These are phyloP conservation scores for Clivina fossor DNA, from an alignment of 2,888 invertebrate species.

Conservation along the genomic window DNA sequence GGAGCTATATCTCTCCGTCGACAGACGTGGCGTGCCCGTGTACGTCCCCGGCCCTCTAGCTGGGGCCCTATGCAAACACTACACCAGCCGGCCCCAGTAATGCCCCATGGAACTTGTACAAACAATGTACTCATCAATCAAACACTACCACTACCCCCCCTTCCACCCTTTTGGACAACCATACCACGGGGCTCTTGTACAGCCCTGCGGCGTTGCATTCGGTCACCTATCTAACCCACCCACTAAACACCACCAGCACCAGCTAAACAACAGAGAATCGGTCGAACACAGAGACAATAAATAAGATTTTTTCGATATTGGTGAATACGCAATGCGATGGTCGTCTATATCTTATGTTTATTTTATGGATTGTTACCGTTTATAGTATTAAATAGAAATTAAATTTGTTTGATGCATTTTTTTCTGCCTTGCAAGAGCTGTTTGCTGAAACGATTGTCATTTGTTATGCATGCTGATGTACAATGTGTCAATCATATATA, in stretches of 20 bases:
- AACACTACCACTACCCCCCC: slow-evolving; percentile 46
- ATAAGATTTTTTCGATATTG: background rate
- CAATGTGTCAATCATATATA: too few species aligned
- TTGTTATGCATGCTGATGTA: too few species aligned
- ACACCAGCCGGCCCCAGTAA: slow-evolving; percentile 47
- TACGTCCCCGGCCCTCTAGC: slow-evolving; percentile 40
- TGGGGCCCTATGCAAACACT: slow-evolving; percentile 48
- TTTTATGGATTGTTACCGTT: too few species aligned
- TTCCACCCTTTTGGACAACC: slow-evolving; percentile 34
- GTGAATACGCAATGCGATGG: too few species aligned
- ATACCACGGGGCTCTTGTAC: slow-evolving; percentile 9
- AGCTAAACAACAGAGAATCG: too few species aligned
- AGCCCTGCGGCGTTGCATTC: slow-evolving; percentile 16
- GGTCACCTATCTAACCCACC: too few species aligned
- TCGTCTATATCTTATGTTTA: too few species aligned
- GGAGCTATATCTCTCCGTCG: slow-evolving; percentile 28
- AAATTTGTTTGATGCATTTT: too few species aligned
- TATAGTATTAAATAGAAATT: too few species aligned
- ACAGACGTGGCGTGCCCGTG: slow-evolving; percentile 33
- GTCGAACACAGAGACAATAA: too few species aligned
- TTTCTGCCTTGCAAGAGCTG: too few species aligned
- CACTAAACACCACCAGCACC: background rate
- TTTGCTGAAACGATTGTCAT: too few species aligned
- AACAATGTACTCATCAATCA: slow-evolving; percentile 53
- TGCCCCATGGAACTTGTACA: slow-evolving; percentile 49